phyloP scores from a whole-genome alignment of 2,888 invertebrate genomes.

The Helleia helle region DNA sequence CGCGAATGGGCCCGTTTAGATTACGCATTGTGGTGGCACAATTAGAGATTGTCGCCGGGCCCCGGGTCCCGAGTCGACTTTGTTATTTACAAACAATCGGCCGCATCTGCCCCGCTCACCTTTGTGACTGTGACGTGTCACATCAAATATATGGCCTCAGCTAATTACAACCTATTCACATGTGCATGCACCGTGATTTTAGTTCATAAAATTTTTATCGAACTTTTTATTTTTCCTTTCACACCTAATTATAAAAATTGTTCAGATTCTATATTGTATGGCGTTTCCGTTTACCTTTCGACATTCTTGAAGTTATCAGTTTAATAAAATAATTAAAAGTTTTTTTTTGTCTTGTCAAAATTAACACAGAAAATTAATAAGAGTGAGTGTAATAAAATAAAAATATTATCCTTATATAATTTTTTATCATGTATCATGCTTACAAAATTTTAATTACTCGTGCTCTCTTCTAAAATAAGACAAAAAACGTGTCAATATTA shows the following conservation, averaged over 20 bases:
- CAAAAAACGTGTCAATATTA: slow-evolving; percentile 16
- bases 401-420: too few species aligned
- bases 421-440: too few species aligned
- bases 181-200: background rate
- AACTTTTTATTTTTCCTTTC: background rate
- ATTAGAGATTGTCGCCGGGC: slow-evolving; percentile 66
- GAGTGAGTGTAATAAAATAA: too few species aligned
- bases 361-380: too few species aligned
- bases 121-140: slow-evolving; percentile 20
- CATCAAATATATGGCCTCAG: slow-evolving; percentile 46
- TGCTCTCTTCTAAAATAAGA: background rate
- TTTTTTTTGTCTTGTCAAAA: too few species aligned
- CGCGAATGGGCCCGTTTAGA: slow-evolving; percentile 64
- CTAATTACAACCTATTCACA: slow-evolving; percentile 48
- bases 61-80: slow-evolving; percentile 40
- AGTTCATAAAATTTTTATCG: background rate
- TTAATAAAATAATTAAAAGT: too few species aligned
- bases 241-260: background rate
- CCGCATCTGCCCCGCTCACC: slow-evolving; percentile 52
- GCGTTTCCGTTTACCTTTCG: background rate
- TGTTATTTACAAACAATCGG: slow-evolving; percentile 67
- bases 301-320: background rate
- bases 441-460: background rate
- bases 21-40: slow-evolving; percentile 69
- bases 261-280: background rate